A percentile compares a stretch with the other conserved stretches of the same genome.
Conservation (phyloP, 1,140 invertebrate species). For the Drosophila cardini region DNA sequence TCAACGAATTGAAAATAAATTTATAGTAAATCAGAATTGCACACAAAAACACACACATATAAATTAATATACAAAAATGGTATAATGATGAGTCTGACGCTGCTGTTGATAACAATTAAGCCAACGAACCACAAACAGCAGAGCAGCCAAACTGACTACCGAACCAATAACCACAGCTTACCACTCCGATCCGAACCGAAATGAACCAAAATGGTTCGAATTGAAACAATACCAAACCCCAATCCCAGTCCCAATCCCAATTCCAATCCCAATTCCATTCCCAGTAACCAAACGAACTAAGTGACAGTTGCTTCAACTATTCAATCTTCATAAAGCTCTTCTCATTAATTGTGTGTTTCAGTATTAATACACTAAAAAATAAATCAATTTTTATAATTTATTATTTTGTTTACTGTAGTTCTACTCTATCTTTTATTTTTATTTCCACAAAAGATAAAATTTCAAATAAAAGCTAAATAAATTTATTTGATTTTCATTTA, state of each 20-base stretch:
- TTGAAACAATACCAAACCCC: constrained; percentile 1
- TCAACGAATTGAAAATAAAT: constrained; percentile 78
- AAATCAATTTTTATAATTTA: not conserved
- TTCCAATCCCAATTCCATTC: not conserved
- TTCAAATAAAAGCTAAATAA: not conserved
- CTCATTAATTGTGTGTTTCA: not conserved
- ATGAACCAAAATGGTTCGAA: not conserved
- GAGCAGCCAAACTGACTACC: constrained; percentile 44
- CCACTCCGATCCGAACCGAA: constrained; percentile 11
- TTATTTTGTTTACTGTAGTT: not conserved
- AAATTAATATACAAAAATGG: not conserved
- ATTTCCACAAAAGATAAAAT: not conserved
- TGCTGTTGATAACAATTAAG: constrained; percentile 75
- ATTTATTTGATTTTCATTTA: not conserved
- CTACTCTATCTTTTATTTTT: not conserved
- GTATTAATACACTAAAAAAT: constrained; percentile 9
- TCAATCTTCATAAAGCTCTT: not conserved
- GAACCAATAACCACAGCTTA: constrained; percentile 25
- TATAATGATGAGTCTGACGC: constrained; percentile 66
- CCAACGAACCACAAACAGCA: constrained; percentile 51
- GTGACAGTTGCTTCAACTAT: not conserved
- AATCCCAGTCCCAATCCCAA: not conserved
- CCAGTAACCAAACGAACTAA: not conserved
- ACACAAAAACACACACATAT: constrained; percentile 21
- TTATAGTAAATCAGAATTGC: constrained; percentile 70